Evolutionary conservation across 2,888 invertebrate species (phyloP), one percentile per base, ranked within the genome.

Genomic region (Ormyrus thymus): DNA sequence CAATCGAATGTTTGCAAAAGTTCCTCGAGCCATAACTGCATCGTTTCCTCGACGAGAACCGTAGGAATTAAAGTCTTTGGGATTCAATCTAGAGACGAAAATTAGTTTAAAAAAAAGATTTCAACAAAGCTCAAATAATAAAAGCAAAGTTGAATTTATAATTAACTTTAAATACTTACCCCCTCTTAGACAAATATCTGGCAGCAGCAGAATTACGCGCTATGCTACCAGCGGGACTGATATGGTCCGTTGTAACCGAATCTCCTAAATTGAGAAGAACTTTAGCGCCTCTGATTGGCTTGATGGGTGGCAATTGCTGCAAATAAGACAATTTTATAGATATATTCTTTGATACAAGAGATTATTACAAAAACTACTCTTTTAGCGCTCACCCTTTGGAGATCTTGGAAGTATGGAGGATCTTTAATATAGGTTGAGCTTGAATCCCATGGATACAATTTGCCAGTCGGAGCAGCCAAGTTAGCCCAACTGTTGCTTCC

Each of bases 241-340:
- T 99, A 90, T 99, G 99, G 91, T 99, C 99, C 0, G 99, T 99
- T 48, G 99, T 99, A 7, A 99, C 98, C 0, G 98, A 98, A 90
- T 99, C 99, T 0, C 97, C 97, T 81, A 99, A 92, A 86, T 95
- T 94, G 0, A 99, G 92, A 45, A 99, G 91, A 56, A 96, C 97
- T 61, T 95, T 92, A 0, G 98, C 98, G 80, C 94, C 92, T 46
- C 91, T 89, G 46, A 98, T 93, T 9, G 93, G 90, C 79, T 92
- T 90, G 0, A 92, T 89, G 1, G 90, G 85, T 0, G 95, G 94
- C 59, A 96, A 88, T 1, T 94, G 93, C 92, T 93, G 87, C 0
- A 82, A 85, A 29, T 29, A 29, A 29, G 3, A 0, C 29, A 29
- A 29, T 29, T 29, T 29, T 29, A 29, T 29, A 29, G 29, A 29